Conservation (phyloP, 64 coral and sea anemone species). For the Acropora tenuis region DNA sequence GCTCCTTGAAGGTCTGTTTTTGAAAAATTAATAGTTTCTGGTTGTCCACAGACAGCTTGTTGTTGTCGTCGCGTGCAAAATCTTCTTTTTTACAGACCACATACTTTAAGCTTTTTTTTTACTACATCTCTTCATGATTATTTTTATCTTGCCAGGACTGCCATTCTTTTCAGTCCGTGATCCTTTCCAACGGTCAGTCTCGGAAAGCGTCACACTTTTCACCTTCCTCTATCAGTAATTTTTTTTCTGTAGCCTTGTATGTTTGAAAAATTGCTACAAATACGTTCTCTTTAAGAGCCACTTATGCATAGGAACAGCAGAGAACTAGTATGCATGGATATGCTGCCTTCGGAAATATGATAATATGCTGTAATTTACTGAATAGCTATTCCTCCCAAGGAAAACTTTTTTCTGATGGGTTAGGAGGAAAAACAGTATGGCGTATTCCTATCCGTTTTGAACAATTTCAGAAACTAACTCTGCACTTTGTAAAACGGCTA, state of each 20-base stretch:
- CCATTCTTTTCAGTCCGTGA: constrained; percentile 1
- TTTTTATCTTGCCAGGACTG: not conserved
- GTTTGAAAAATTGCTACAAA: too few species aligned
- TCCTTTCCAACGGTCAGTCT: not conserved
- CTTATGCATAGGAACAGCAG: not conserved
- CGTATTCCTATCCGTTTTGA: not conserved
- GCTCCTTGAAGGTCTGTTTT: not conserved
- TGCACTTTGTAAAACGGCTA: not conserved
- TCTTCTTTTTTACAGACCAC: constrained; percentile 1
- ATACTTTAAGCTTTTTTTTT: not conserved
- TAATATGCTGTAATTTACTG: not conserved
- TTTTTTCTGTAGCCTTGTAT: not conserved
- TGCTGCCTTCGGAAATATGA: not conserved
- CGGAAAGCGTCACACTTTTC: constrained; percentile 1
- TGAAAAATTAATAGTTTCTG: not conserved
- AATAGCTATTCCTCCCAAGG: not conserved
- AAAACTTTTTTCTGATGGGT: constrained; percentile 1
- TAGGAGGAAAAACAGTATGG: not conserved
- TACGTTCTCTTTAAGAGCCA: not conserved
- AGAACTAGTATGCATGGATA: not conserved
- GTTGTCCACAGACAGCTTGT: not conserved
- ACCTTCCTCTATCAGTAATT: not conserved
- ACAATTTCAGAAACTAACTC: not conserved
- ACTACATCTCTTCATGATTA: not conserved
- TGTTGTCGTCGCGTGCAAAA: constrained; percentile 1